phyloP scores from a whole-genome alignment of 2,113 vertebrate species.

The Tiliqua scincoides region DNA sequence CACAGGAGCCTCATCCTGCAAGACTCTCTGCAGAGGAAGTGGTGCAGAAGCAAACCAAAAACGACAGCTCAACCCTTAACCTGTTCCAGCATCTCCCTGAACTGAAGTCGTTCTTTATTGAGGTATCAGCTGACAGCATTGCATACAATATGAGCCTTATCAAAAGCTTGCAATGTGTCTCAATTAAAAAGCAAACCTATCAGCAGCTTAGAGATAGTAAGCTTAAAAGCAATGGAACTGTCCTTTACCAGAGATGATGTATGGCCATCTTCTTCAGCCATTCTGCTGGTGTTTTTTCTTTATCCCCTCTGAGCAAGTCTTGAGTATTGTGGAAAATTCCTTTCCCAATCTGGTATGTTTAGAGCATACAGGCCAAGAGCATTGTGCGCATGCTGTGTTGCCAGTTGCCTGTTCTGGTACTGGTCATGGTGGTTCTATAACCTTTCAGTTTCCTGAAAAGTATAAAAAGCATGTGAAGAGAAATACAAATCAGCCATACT shows the following conservation, averaged over 20 bases:
- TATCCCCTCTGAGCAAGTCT: neutral
- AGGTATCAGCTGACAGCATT: constrained; percentile 77
- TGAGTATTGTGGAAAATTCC: neutral
- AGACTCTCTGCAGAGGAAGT: constrained; percentile 92
- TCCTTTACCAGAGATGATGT: neutral
- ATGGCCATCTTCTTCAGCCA: neutral
- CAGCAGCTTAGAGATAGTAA: neutral
- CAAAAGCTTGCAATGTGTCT: constrained; percentile 23
- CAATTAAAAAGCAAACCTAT: constrained; percentile 7
- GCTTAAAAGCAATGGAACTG: constrained; percentile 1
- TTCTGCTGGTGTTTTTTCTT: neutral
- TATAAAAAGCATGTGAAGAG: too few species aligned
- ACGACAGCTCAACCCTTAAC: constrained; percentile 85
- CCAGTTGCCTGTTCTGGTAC: too few species aligned
- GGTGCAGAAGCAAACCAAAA: constrained; percentile 84
- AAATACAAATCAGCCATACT: too few species aligned
- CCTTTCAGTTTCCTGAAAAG: too few species aligned
- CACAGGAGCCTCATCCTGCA: constrained; percentile 92
- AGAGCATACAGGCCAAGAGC: too few species aligned
- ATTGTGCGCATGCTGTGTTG: too few species aligned
- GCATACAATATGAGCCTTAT: constrained; percentile 23
- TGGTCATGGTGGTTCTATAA: too few species aligned
- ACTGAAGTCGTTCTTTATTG: constrained; percentile 96
- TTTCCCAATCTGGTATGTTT: neutral
- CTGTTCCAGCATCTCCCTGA: constrained; percentile 92